These are phyloP conservation scores for Zosterops japonicus DNA, from an alignment of 2,113 vertebrate species.

Conservation along the genomic window DNA sequence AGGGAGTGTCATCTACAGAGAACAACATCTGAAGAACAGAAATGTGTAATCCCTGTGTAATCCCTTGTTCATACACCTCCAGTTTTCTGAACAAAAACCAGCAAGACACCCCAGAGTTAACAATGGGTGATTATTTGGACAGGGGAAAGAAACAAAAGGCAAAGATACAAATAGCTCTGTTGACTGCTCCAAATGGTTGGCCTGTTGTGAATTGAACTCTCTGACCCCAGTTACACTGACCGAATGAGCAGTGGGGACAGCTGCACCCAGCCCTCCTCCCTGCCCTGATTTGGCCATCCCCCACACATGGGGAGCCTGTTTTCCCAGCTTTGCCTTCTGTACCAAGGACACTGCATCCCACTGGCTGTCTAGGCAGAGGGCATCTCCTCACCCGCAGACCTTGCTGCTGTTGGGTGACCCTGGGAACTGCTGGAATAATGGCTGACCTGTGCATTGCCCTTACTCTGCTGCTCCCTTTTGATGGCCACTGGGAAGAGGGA, in stretches of 20 bases:
- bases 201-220: conserved; percentile 51
- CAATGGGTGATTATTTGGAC: background rate
- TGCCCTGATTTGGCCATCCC: rapidly evolving
- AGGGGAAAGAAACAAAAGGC: background rate
- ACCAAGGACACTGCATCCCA: background rate
- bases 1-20: background rate
- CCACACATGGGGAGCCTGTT: background rate
- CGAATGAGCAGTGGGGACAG: background rate
- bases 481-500: background rate
- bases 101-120: background rate
- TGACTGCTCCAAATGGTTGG: conserved; percentile 48
- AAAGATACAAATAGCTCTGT: conserved; percentile 23
- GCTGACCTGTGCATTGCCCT: background rate
- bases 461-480: background rate
- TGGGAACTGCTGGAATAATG: background rate
- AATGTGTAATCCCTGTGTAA: background rate
- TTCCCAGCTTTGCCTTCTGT: background rate
- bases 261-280: background rate
- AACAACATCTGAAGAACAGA: background rate
- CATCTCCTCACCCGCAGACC: rapidly evolving
- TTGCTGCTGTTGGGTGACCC: rapidly evolving
- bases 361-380: rapidly evolving
- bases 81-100: background rate
- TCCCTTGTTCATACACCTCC: background rate
- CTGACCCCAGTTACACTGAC: conserved; percentile 40